phyloP scores from a whole-genome alignment of 2,113 vertebrate genomes.

The Solea senegalensis region DNA sequence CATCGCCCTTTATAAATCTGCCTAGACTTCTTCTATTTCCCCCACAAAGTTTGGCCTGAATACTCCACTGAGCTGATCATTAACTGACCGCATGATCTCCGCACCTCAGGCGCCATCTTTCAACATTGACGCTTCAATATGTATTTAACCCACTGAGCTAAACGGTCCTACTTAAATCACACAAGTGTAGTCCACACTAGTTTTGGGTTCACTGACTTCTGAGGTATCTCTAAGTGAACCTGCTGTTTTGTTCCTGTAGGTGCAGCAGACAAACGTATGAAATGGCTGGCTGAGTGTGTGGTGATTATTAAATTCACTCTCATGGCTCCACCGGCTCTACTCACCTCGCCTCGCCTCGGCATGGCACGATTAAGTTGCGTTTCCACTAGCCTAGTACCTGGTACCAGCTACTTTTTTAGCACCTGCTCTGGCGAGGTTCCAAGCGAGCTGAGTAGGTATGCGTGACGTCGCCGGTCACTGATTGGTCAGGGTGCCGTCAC shows the following conservation, averaged over 20 bases:
- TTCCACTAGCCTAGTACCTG: no score
- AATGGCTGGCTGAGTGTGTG: neutral
- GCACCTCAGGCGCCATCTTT: neutral
- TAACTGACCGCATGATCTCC: neutral
- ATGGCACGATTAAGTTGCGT: no score
- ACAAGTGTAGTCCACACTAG: neutral
- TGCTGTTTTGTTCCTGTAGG: neutral
- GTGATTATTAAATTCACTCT: neutral
- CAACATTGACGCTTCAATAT: constrained; percentile 1
- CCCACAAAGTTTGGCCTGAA: neutral
- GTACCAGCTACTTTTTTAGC: no score
- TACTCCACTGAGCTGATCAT: neutral
- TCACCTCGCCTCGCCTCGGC: no score
- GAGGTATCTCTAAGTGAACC: neutral
- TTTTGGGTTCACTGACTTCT: neutral
- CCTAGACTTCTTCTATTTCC: neutral
- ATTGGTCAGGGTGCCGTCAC: no score
- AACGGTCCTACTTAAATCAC: neutral
- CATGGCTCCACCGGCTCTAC: no score
- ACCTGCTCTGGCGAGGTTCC: no score
- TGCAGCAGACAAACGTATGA: neutral
- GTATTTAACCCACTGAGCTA: neutral
- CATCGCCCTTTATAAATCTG: constrained; percentile 5
- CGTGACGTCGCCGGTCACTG: no score
- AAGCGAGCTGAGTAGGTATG: no score